phyloP scores from a whole-genome alignment of 92 coral and sea anemone species.

The Porites divaricata region DNA sequence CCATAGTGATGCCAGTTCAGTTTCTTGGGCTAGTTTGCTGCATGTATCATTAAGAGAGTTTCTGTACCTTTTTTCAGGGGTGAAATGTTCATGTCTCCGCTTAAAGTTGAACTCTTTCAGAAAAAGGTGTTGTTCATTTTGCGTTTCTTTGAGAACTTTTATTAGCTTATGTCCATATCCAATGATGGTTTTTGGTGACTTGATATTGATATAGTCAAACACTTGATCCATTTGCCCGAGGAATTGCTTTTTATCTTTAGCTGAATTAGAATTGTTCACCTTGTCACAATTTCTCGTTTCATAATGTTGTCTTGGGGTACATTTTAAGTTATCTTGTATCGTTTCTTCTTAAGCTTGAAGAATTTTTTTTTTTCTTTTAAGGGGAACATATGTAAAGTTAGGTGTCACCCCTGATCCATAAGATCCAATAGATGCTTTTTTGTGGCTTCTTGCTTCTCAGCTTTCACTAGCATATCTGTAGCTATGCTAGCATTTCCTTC shows the following conservation, averaged over 20 bases:
- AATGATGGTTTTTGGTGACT: too few species aligned
- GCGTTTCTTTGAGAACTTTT: not conserved
- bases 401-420: constrained; percentile 15
- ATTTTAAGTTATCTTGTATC: too few species aligned
- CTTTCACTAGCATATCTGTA: constrained; percentile 22
- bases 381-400: constrained; percentile 16
- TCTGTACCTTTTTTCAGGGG: not conserved
- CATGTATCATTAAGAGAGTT: not conserved
- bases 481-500: constrained; percentile 21
- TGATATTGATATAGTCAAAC: constrained; percentile 22
- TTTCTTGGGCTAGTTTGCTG: too few species aligned
- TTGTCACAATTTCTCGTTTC: too few species aligned
- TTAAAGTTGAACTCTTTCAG: not conserved
- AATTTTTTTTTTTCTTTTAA: constrained; percentile 11
- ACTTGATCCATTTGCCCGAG: constrained; percentile 13
- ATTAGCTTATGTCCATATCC: constrained; percentile 5
- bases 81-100: not conserved
- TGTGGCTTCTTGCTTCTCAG: not conserved
- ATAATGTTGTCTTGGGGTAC: too few species aligned
- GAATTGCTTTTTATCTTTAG: constrained; percentile 18
- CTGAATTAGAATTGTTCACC: not conserved
- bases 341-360: too few species aligned
- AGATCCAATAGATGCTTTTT: constrained; percentile 11
- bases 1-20: not conserved
- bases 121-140: not conserved